Conservation (phyloP, 1,140 invertebrate genomes). For the Octopus bimaculoides region DNA sequence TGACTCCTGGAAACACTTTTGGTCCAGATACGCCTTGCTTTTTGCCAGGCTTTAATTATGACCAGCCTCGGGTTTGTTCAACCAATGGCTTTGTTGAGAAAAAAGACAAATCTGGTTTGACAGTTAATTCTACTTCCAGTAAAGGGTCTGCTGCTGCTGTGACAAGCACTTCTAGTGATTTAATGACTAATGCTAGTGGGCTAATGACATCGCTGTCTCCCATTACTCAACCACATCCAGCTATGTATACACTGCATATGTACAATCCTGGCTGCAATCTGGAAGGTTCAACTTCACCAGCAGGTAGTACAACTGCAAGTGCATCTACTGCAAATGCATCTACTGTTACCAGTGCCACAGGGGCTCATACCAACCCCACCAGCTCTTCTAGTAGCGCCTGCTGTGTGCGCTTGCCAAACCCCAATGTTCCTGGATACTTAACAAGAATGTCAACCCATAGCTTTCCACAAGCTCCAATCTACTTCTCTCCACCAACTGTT, state of each 20-base stretch:
- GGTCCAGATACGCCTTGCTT: constrained; percentile 44
- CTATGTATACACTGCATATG: constrained; percentile 10
- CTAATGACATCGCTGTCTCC: not conserved
- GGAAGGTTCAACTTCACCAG: not conserved
- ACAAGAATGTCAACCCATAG: not conserved
- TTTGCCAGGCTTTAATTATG: constrained; percentile 28
- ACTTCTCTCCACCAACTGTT: not conserved
- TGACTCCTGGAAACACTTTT: constrained; percentile 13
- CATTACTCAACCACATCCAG: not conserved
- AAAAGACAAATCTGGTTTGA: not conserved
- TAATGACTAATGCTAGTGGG: not conserved
- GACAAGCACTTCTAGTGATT: not conserved
- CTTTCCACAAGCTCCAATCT: not conserved
- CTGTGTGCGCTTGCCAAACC: not conserved
- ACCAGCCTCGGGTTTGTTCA: not conserved
- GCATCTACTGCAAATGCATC: not conserved
- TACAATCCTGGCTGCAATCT: not conserved
- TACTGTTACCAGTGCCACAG: not conserved
- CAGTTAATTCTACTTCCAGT: not conserved
- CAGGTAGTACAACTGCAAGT: not conserved
- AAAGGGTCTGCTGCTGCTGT: not conserved
- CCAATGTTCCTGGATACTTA: not conserved
- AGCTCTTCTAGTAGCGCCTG: not conserved
- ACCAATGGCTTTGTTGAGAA: not conserved
- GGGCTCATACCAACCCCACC: not conserved